Evolutionary conservation across 2,113 vertebrate species (phyloP).

Genomic region (Cranoglanis bouderius): DNA sequence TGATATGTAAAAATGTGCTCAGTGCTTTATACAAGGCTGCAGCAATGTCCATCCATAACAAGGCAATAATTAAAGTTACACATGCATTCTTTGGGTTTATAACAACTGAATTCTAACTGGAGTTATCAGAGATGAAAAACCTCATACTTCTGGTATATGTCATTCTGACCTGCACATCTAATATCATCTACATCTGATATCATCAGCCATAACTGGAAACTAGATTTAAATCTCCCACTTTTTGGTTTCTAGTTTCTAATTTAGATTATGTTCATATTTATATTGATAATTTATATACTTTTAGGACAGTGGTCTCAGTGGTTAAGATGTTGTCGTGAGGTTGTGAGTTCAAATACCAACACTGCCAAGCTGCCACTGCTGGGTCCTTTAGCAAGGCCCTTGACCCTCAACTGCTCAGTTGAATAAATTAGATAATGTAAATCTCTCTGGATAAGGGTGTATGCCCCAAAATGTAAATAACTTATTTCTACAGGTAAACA

Average conservation of each 20-base stretch:
- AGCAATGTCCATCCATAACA: neutral
- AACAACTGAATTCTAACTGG: neutral
- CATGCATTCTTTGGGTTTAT: neutral
- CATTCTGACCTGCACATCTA: neutral
- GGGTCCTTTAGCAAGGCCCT: no score
- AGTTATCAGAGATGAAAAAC: neutral
- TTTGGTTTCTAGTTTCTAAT: neutral
- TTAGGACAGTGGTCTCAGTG: no score
- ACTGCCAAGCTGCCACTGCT: no score
- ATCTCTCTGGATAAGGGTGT: no score
- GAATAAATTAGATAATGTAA: no score
- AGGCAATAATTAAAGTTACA: neutral
- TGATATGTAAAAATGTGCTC: slow-evolving; percentile 3
- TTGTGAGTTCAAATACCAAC: no score
- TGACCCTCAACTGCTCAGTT: no score
- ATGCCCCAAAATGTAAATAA: no score
- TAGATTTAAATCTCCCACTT: neutral
- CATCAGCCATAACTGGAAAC: neutral
- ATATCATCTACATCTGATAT: no score
- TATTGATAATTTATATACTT: no score
- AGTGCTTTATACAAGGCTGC: slow-evolving; percentile 6
- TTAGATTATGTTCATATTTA: no score
- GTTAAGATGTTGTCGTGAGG: no score
- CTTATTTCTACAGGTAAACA: neutral
- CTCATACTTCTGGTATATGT: neutral